Percentiles rank a stretch among this genome's conserved stretches.
phyloP scores from a whole-genome alignment of 1,140 invertebrate species.

The Diachasmimorpha longicaudata region DNA sequence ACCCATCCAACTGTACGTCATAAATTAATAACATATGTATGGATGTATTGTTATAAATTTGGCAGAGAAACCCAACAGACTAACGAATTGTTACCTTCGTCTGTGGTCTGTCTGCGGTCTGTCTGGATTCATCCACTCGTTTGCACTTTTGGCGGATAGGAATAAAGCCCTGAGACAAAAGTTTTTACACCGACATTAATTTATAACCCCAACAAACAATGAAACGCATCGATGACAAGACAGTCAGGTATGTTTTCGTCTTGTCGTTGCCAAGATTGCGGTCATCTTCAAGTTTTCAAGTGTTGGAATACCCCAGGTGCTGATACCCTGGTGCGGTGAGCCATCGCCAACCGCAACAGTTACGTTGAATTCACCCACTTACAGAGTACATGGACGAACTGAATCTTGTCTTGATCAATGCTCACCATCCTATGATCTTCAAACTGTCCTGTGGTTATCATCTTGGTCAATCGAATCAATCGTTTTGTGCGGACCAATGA shows the following conservation, averaged over 20 bases:
- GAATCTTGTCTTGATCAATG: not conserved
- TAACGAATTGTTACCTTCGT: not conserved
- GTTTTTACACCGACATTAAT: not conserved
- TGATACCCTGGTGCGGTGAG: not conserved
- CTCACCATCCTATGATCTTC: not conserved
- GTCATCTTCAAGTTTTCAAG: not conserved
- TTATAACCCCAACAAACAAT: not conserved
- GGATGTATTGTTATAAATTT: not conserved
- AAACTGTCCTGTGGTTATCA: not conserved
- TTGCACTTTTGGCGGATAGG: not conserved
- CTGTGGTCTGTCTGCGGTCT: constrained; percentile 2
- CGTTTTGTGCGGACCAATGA: not conserved
- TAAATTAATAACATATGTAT: not conserved
- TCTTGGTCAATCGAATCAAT: not conserved
- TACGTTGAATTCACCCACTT: not conserved
- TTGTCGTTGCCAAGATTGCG: not conserved
- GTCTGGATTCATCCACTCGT: constrained; percentile 1
- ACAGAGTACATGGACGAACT: not conserved
- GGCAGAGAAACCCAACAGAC: not conserved
- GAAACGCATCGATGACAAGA: not conserved
- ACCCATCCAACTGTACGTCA: not conserved
- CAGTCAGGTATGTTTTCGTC: not conserved
- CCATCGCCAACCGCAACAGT: not conserved
- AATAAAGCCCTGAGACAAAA: not conserved
- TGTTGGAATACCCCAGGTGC: not conserved